Conservation (phyloP, 2,797 vertebrate species). For the Pagetopsis macropterus region DNA sequence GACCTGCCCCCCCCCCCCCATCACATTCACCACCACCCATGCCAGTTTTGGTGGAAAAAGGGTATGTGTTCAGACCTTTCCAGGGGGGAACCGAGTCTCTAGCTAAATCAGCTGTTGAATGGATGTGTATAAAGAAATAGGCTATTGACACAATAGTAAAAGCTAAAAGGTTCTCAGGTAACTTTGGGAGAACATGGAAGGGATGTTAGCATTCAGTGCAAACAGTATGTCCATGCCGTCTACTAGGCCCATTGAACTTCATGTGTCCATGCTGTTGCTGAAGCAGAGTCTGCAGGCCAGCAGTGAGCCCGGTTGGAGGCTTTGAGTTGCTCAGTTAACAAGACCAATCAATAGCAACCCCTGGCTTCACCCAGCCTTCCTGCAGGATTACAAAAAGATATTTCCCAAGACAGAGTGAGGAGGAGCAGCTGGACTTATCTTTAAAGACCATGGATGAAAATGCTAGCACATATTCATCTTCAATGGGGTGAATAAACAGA, state of each 20-base stretch:
- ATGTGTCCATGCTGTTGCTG: conserved; percentile 13
- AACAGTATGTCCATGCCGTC: neutral
- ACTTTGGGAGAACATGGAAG: neutral
- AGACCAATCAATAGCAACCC: conserved; percentile 25
- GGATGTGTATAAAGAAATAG: neutral
- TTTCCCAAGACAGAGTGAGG: neutral
- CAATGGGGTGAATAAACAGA: conserved; percentile 43
- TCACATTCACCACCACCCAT: no score
- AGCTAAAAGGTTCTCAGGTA: conserved; percentile 1
- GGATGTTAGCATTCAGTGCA: neutral
- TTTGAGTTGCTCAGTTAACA: conserved; percentile 29
- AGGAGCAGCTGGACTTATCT: conserved; percentile 15
- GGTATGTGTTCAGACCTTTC: no score
- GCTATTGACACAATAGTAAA: neutral
- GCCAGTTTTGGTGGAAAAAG: no score
- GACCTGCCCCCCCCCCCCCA: no score
- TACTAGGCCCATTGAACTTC: neutral
- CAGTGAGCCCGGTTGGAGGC: conserved; percentile 17
- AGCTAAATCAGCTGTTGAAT: neutral
- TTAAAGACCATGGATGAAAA: conserved; percentile 13
- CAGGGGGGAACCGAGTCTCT: no score
- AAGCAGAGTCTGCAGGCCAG: conserved; percentile 16
- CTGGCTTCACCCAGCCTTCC: neutral
- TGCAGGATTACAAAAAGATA: conserved; percentile 9
- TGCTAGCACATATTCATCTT: conserved; percentile 25